These are phyloP conservation scores for Ctenoplectra terminalis DNA, from an alignment of 1,140 invertebrate species.

Conservation along the genomic window DNA sequence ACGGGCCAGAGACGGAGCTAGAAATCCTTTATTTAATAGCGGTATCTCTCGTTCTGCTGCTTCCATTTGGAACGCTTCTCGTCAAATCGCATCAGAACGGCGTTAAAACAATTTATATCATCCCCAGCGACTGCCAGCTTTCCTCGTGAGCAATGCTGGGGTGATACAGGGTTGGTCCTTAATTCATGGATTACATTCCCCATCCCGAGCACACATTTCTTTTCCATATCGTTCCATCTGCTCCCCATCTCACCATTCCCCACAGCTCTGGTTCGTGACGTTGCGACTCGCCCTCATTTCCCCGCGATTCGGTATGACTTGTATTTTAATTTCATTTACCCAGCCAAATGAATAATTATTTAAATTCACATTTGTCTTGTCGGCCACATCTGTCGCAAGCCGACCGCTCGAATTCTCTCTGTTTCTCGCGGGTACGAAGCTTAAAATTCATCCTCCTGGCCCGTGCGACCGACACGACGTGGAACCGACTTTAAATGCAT, in stretches of 20 bases:
- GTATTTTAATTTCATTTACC: conserved; percentile 59
- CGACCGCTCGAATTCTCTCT: background rate
- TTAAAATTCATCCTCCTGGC: conserved; percentile 12
- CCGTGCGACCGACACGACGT: background rate
- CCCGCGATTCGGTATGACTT: conserved; percentile 29
- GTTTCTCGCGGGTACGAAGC: background rate
- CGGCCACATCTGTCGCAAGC: conserved; percentile 22
- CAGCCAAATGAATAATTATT: conserved; percentile 65
- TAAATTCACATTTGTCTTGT: conserved; percentile 39
- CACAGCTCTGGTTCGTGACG: background rate
- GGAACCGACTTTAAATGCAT: background rate
- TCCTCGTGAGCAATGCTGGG: conserved; percentile 50
- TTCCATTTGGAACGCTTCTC: conserved; percentile 44
- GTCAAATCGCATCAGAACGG: conserved; percentile 63
- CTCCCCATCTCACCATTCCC: background rate
- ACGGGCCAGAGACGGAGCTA: background rate
- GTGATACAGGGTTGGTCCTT: conserved; percentile 52
- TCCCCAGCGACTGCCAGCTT: conserved; percentile 32
- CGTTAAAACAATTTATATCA: conserved; percentile 71
- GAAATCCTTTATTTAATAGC: conserved; percentile 68
- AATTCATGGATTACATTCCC: conserved; percentile 67
- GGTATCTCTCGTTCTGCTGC: conserved; percentile 32
- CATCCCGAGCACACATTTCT: background rate
- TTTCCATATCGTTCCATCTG: conserved; percentile 29
- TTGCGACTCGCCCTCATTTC: background rate